These are phyloP conservation scores for Monopis laevigella DNA, from an alignment of 2,888 invertebrate genomes.

Conservation along the genomic window DNA sequence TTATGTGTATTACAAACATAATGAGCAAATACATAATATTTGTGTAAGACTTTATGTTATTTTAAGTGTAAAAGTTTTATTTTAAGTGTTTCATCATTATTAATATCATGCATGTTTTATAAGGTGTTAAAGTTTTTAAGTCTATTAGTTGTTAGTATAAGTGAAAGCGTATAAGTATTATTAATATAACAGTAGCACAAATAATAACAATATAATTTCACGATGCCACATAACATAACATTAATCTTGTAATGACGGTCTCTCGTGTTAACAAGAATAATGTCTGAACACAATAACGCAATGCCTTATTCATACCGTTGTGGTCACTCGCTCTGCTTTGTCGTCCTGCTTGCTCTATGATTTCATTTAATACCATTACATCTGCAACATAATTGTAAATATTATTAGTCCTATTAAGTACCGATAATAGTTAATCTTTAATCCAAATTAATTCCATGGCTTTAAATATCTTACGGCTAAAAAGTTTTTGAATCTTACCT, in stretches of 20 bases:
- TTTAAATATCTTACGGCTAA: too few species aligned
- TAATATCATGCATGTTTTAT: neutral
- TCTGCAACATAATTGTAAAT: too few species aligned
- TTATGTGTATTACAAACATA: slow-evolving; percentile 58
- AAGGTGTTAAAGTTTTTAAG: slow-evolving; percentile 2
- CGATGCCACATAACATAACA: slow-evolving; percentile 7
- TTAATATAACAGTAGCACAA: neutral
- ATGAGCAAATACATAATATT: slow-evolving; percentile 57
- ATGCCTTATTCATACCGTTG: slow-evolving; percentile 82
- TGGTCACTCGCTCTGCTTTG: slow-evolving; percentile 88
- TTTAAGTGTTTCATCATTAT: slow-evolving; percentile 19
- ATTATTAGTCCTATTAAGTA: too few species aligned
- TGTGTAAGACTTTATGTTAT: slow-evolving; percentile 30
- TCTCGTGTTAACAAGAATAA: slow-evolving; percentile 4
- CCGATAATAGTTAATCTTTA: too few species aligned
- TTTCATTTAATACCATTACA: slow-evolving; percentile 96
- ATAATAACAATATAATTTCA: slow-evolving; percentile 2
- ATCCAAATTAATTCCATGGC: too few species aligned
- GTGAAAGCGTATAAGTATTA: neutral
- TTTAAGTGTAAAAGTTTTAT: slow-evolving; percentile 52
- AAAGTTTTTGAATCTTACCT: slow-evolving; percentile 74
- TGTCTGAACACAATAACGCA: slow-evolving; percentile 2
- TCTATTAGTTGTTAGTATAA: neutral
- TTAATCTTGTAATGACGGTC: slow-evolving; percentile 1
- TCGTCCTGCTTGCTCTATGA: slow-evolving; percentile 94